These are phyloP conservation scores for Alethe diademata DNA, from an alignment of 2,113 vertebrate genomes.

Conservation along the genomic window DNA sequence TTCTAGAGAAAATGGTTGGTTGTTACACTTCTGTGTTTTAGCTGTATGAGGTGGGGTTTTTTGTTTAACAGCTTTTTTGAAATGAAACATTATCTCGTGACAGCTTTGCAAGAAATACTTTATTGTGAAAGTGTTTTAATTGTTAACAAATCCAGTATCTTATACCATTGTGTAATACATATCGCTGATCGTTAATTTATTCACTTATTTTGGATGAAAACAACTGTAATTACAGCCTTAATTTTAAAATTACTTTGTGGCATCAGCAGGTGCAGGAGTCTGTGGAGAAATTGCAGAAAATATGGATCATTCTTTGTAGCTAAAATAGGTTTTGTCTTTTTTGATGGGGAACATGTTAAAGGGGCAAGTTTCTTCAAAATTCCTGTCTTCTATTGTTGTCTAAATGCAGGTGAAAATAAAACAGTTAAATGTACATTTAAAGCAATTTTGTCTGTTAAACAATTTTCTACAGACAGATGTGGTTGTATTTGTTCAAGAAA, in stretches of 20 bases:
- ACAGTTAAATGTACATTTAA: background rate
- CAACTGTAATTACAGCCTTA: background rate
- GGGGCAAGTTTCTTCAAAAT: background rate
- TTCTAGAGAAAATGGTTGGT: background rate
- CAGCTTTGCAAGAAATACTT: background rate
- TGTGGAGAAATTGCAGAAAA: background rate
- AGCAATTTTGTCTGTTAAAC: background rate
- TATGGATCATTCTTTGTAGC: background rate
- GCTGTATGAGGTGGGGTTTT: background rate
- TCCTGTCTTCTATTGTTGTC: background rate
- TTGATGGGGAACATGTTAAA: background rate
- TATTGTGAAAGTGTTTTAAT: background rate
- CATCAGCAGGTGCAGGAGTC: background rate
- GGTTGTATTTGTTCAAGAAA: slow-evolving; percentile 5
- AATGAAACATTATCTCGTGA: background rate
- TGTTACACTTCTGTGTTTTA: background rate
- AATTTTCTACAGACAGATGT: background rate
- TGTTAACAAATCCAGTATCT: background rate
- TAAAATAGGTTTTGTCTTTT: background rate
- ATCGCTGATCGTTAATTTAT: background rate
- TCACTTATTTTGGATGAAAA: background rate
- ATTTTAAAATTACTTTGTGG: background rate
- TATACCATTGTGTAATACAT: background rate
- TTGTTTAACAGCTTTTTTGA: background rate
- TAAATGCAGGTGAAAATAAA: background rate